Percentiles rank a stretch among this genome's conserved stretches.
Evolutionary conservation across 2,888 invertebrate species (phyloP).

Genomic region (Diaprepes abbreviatus): DNA sequence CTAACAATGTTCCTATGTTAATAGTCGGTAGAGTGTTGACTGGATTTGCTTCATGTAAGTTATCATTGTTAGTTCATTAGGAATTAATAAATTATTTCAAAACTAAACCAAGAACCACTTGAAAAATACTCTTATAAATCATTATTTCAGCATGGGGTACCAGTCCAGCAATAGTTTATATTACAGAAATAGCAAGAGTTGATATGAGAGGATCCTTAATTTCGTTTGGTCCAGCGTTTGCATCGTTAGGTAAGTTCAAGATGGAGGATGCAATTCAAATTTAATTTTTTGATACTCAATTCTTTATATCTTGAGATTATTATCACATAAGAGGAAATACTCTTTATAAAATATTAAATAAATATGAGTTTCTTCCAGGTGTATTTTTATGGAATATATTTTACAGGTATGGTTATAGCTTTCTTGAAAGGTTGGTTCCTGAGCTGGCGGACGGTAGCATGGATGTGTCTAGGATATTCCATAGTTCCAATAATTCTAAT

Average conservation of each 20-base stretch:
- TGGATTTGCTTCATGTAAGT: slow-evolving; percentile 70
- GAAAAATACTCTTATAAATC: too few relatives aligned
- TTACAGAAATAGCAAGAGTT: slow-evolving; percentile 74
- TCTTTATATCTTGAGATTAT: too few relatives aligned
- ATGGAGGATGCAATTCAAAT: too few relatives aligned
- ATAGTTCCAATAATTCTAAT: slow-evolving; percentile 69
- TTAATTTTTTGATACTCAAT: too few relatives aligned
- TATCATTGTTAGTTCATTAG: too few relatives aligned
- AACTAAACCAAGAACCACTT: too few relatives aligned
- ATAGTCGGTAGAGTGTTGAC: slow-evolving; percentile 70
- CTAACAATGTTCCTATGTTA: slow-evolving; percentile 69
- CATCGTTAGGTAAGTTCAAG: slow-evolving; percentile 69
- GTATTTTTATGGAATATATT: too few relatives aligned
- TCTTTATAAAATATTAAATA: too few relatives aligned
- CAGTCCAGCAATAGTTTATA: slow-evolving; percentile 74
- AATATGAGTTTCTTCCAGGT: too few relatives aligned
- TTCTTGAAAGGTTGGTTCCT: slow-evolving; percentile 72
- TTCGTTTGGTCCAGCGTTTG: slow-evolving; percentile 72
- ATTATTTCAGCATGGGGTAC: slow-evolving; percentile 69
- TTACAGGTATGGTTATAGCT: slow-evolving; percentile 71
- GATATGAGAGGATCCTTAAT: slow-evolving; percentile 74
- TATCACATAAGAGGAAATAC: too few relatives aligned
- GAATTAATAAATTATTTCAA: too few relatives aligned
- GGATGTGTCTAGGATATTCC: slow-evolving; percentile 71
- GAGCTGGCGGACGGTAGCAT: slow-evolving; percentile 72